These are phyloP conservation scores for Bufo gargarizans DNA, from an alignment of 2,113 vertebrate species.

Conservation along the genomic window DNA sequence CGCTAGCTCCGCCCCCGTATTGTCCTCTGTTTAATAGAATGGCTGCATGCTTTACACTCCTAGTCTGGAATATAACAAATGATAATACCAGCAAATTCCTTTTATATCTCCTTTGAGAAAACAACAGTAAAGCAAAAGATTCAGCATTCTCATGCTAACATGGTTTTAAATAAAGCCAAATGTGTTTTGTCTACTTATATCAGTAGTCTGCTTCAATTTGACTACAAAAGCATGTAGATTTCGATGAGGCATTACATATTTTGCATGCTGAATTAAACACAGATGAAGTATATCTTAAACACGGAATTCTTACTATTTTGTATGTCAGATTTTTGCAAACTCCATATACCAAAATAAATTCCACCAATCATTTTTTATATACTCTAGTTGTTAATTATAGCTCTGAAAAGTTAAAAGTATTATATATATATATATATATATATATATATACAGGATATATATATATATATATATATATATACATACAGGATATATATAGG, in stretches of 20 bases:
- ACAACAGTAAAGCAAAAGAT: constrained; percentile 4
- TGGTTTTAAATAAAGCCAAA: constrained; percentile 46
- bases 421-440: not conserved
- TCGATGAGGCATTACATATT: constrained; percentile 41
- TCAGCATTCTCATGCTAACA: constrained; percentile 28
- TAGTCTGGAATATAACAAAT: constrained; percentile 14
- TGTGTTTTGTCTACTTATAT: constrained; percentile 42
- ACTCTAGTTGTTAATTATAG: not conserved
- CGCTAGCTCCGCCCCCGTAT: too few species aligned
- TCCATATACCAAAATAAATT: not conserved
- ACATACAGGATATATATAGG: not conserved
- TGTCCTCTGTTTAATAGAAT: not conserved
- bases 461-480: too few species aligned
- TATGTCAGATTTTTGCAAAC: constrained; percentile 20
- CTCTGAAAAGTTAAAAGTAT: not conserved
- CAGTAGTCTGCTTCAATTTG: constrained; percentile 27
- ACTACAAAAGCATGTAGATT: constrained; percentile 31
- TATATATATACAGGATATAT: too few species aligned
- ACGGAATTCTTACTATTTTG: constrained; percentile 1
- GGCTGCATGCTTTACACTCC: not conserved
- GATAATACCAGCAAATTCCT: constrained; percentile 43
- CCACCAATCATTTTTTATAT: constrained; percentile 16
- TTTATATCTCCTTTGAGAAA: constrained; percentile 45
- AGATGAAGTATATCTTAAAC: constrained; percentile 43
- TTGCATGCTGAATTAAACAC: constrained; percentile 48